A percentile compares a stretch with the other conserved stretches of the same genome.
phyloP scores from a whole-genome alignment of 1,140 invertebrate species.

The Tribolium castaneum region DNA sequence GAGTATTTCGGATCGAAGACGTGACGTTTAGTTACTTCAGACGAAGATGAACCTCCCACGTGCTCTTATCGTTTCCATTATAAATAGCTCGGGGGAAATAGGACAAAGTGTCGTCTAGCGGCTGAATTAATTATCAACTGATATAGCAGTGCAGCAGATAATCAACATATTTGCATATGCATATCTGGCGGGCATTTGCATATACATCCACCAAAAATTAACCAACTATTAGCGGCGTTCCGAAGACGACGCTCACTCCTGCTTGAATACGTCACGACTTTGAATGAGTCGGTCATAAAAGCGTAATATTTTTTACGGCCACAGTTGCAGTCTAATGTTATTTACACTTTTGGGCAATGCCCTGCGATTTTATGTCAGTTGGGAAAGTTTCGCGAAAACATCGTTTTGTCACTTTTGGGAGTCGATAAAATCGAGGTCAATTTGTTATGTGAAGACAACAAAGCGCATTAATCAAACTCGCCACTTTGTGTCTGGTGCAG shows the following conservation, averaged over 20 bases:
- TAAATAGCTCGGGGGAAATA: slow-evolving; percentile 18
- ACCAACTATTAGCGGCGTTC: not conserved
- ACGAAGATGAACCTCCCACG: slow-evolving; percentile 14
- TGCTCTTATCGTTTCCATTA: slow-evolving; percentile 16
- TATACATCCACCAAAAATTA: slow-evolving; percentile 24
- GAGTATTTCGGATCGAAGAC: not conserved
- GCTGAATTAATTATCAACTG: slow-evolving; percentile 19
- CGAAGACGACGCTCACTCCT: not conserved
- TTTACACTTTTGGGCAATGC: slow-evolving; percentile 23
- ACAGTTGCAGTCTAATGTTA: not conserved
- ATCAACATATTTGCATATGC: slow-evolving; percentile 16
- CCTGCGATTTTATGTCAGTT: slow-evolving; percentile 3
- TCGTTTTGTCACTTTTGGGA: slow-evolving; percentile 9
- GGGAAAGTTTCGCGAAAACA: not conserved
- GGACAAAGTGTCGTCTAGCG: slow-evolving; percentile 9
- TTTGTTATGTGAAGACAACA: slow-evolving; percentile 27
- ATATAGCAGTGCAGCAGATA: slow-evolving; percentile 13
- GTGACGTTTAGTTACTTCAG: not conserved
- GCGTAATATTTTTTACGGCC: too few species aligned
- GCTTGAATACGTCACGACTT: not conserved
- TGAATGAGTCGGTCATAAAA: not conserved
- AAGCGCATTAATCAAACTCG: slow-evolving; percentile 30
- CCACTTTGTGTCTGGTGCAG: slow-evolving; percentile 19
- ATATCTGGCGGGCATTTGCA: slow-evolving; percentile 6
- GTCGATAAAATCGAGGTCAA: slow-evolving; percentile 11